Conservation (phyloP, 1,140 invertebrate species). For the Conopomorpha cramerella region DNA sequence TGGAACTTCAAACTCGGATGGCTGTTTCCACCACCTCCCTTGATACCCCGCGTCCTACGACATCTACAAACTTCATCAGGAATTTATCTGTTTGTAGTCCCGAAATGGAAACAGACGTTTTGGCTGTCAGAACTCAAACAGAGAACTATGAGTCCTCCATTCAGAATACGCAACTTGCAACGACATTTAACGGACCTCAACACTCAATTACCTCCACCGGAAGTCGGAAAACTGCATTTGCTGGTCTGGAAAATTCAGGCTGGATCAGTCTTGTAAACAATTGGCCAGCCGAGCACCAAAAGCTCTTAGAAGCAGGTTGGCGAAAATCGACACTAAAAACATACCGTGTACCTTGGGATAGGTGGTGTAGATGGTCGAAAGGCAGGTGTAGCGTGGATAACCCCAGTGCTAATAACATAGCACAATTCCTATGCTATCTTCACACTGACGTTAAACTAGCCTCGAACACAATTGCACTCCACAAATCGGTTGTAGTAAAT, state of each 20-base stretch:
- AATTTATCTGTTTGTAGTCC: slow-evolving; percentile 4
- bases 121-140: slow-evolving; percentile 5
- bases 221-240: slow-evolving; percentile 4
- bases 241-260: slow-evolving; percentile 10
- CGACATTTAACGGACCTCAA: slow-evolving; percentile 1
- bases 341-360: background rate
- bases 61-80: slow-evolving; percentile 8
- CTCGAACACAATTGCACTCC: slow-evolving; percentile 5
- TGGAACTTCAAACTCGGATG: slow-evolving; percentile 16
- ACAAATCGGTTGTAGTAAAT: slow-evolving; percentile 7
- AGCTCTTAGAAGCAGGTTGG: background rate
- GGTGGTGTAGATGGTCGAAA: background rate
- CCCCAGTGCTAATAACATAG: background rate
- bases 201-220: background rate
- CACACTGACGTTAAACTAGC: slow-evolving; percentile 4
- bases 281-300: background rate
- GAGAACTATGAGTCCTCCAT: slow-evolving; percentile 2
- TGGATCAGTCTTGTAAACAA: background rate
- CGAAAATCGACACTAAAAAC: background rate
- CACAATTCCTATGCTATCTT: background rate
- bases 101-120: slow-evolving; percentile 6
- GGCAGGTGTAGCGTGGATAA: background rate
- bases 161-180: slow-evolving; percentile 1
- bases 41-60: slow-evolving; percentile 15
- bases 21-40: slow-evolving; percentile 15